phyloP scores from a whole-genome alignment of 2,888 invertebrate species.

The Ichneumoninae sp. region DNA sequence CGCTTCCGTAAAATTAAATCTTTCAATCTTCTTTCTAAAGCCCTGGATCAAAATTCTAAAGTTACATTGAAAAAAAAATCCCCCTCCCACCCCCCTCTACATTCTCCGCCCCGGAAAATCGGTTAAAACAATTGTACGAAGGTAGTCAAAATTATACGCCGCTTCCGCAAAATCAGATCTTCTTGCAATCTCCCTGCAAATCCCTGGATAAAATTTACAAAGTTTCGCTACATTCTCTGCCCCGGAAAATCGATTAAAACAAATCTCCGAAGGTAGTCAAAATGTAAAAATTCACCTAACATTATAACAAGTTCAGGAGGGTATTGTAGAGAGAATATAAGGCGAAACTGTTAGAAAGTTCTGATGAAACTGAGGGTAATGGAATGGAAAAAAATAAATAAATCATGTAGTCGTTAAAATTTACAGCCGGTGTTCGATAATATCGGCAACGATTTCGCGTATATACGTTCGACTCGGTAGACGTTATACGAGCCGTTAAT shows the following conservation, averaged over 20 bases:
- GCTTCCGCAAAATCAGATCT: too few species aligned
- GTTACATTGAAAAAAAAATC: too few species aligned
- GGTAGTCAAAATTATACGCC: too few species aligned
- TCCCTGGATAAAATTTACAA: background rate
- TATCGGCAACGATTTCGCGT: background rate
- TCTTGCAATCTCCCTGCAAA: background rate
- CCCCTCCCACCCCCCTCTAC: too few species aligned
- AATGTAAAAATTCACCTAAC: background rate
- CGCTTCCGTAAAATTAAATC: too few species aligned
- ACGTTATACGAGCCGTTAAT: conserved; percentile 37
- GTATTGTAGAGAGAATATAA: background rate
- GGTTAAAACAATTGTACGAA: too few species aligned
- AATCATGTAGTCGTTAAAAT: conserved; percentile 36
- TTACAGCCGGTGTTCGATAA: conserved; percentile 10
- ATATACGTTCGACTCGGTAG: background rate
- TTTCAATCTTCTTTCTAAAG: too few species aligned
- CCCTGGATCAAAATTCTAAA: too few species aligned
- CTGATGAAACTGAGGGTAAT: background rate
- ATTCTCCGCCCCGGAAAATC: too few species aligned
- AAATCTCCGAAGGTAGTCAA: background rate
- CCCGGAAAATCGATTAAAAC: background rate
- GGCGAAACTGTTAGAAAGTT: background rate
- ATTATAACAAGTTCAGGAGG: too few species aligned
- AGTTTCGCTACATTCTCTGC: background rate
- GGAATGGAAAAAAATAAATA: conserved; percentile 21